A percentile compares a stretch with the other conserved stretches of the same genome.
Evolutionary conservation across 2,113 vertebrate genomes (phyloP).

Genomic region (Pterocles gutturalis): DNA sequence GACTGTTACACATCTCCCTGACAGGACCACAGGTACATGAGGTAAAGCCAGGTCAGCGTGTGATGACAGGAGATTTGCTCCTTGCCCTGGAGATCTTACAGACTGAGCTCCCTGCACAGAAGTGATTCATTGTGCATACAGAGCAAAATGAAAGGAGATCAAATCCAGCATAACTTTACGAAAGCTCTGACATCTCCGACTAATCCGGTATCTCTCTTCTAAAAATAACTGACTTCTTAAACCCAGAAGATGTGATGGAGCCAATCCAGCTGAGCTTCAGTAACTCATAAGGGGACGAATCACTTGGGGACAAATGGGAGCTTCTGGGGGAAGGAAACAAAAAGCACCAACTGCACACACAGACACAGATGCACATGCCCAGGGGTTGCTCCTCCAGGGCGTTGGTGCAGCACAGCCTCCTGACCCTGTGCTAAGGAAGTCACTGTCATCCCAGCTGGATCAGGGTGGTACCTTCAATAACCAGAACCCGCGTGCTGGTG

Average conservation of each 20-base stretch:
- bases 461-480: fast-evolving
- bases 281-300: neutral
- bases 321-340: neutral
- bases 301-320: neutral
- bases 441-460: fast-evolving
- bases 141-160: neutral
- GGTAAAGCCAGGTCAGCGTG: neutral
- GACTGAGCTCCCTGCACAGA: neutral
- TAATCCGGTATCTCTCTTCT: neutral
- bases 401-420: neutral
- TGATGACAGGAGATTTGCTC: neutral
- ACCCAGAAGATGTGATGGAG: neutral
- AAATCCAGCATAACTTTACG: neutral
- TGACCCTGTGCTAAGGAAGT: fast-evolving
- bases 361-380: fast-evolving
- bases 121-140: neutral
- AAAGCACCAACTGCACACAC: fast-evolving
- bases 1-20: fast-evolving
- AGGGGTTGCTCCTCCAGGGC: neutral
- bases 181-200: neutral
- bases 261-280: neutral
- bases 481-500: fast-evolving
- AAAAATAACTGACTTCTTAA: conserved; percentile 13
- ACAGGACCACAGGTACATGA: fast-evolving
- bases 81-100: neutral